A percentile compares a stretch with the other conserved stretches of the same genome.
phyloP scores from a whole-genome alignment of 2,113 vertebrate species.

The Monopterus albus region DNA sequence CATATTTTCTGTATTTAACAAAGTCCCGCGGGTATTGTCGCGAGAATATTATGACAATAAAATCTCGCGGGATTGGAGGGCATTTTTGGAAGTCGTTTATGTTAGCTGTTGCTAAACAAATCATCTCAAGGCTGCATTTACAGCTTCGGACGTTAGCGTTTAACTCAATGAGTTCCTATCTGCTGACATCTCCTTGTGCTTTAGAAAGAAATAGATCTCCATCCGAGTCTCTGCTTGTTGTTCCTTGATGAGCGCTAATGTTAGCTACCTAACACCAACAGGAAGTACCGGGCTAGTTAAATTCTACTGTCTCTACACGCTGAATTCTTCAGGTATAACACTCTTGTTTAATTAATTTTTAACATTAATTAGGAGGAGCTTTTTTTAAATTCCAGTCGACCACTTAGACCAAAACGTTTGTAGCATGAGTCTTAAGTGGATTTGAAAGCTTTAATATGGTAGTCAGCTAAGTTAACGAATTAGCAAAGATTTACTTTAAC shows the following conservation, averaged over 20 bases:
- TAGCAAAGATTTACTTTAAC: neutral
- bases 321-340: constrained; percentile 68
- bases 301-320: constrained; percentile 63
- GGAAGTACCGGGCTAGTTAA: constrained; percentile 60
- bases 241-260: constrained; percentile 41
- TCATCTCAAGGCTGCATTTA: neutral
- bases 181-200: neutral
- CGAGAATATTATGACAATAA: constrained; percentile 11
- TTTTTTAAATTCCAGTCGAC: neutral
- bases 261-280: constrained; percentile 68
- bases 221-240: neutral
- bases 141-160: neutral
- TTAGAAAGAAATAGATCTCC: neutral
- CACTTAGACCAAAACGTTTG: neutral
- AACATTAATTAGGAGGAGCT: neutral
- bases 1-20: constrained; percentile 76
- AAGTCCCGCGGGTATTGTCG: constrained; percentile 6
- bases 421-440: neutral
- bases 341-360: neutral
- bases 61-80: constrained; percentile 21
- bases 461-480: constrained; percentile 7
- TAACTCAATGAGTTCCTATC: neutral
- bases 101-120: neutral
- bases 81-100: neutral
- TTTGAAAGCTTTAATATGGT: constrained; percentile 12